A percentile compares a stretch with the other conserved stretches of the same genome.
Evolutionary conservation across 1,140 invertebrate species (phyloP).

Genomic region (Aethina tumida): DNA sequence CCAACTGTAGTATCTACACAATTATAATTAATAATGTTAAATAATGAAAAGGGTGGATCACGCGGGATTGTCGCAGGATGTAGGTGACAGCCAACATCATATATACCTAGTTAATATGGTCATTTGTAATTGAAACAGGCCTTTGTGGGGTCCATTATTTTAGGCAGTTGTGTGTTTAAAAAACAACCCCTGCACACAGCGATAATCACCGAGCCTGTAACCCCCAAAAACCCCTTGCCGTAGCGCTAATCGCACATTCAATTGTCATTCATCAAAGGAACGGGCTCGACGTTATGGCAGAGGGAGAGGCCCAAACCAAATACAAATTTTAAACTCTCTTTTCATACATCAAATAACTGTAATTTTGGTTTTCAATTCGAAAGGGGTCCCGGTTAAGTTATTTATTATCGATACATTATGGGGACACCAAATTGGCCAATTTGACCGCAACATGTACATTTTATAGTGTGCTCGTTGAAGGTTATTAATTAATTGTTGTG

Average conservation of each 20-base stretch:
- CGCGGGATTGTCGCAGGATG: too few species aligned
- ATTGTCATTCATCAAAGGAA: slow-evolving; percentile 21
- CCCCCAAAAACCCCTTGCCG: slow-evolving; percentile 14
- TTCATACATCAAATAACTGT: slow-evolving; percentile 20
- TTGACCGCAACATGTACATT: too few species aligned
- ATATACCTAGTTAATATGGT: slow-evolving; percentile 21
- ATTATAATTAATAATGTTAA: too few species aligned
- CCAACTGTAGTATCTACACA: too few species aligned
- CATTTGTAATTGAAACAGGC: slow-evolving; percentile 23
- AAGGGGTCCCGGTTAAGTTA: slow-evolving; percentile 8
- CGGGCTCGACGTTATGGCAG: too few species aligned
- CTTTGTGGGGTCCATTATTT: slow-evolving; percentile 14
- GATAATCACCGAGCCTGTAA: slow-evolving; percentile 10
- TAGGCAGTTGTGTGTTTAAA: slow-evolving; percentile 16
- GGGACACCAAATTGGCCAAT: too few species aligned
- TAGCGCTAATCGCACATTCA: slow-evolving; percentile 23
- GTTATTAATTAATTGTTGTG: too few species aligned
- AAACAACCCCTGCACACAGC: slow-evolving; percentile 9
- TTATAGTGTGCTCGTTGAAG: too few species aligned
- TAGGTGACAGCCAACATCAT: too few species aligned
- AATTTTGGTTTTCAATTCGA: slow-evolving; percentile 18
- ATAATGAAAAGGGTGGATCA: too few species aligned
- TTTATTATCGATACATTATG: too few species aligned
- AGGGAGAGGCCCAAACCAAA: slow-evolving; percentile 11
- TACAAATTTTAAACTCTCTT: slow-evolving; percentile 18